phyloP scores from a whole-genome alignment of 2,888 invertebrate genomes.

The Eristalinus sepulchralis region DNA sequence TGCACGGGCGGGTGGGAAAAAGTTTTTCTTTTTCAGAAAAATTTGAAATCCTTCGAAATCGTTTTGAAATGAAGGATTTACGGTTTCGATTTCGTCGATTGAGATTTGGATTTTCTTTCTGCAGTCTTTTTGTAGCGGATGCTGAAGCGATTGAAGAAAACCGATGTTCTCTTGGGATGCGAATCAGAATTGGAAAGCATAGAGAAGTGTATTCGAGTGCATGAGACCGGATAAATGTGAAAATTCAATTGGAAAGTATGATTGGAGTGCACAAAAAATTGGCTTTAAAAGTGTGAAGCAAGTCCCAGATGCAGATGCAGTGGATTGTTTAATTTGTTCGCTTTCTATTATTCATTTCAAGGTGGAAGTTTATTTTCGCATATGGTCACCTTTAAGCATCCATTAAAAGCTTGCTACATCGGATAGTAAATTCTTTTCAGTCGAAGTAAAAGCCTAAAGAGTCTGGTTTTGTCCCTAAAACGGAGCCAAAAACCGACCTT shows the following conservation, averaged over 20 bases:
- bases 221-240: not conserved
- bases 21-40: not conserved
- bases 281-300: not conserved
- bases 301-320: not conserved
- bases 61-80: constrained; percentile 31
- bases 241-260: constrained; percentile 11
- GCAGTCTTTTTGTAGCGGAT: not conserved
- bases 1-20: not conserved
- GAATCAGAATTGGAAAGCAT: not conserved
- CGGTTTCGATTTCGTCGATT: constrained; percentile 1
- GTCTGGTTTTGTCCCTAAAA: no score
- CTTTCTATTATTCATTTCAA: not conserved
- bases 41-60: constrained; percentile 1
- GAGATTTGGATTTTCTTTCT: not conserved
- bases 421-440: no score
- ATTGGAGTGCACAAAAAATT: constrained; percentile 1
- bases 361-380: not conserved
- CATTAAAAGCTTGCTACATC: no score
- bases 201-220: constrained; percentile 5
- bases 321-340: not conserved
- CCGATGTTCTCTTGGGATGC: not conserved
- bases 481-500: no score
- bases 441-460: no score
- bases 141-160: not conserved
- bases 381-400: no score